These are phyloP conservation scores for Pardalotus punctatus DNA, from an alignment of 2,113 vertebrate species.

Conservation along the genomic window DNA sequence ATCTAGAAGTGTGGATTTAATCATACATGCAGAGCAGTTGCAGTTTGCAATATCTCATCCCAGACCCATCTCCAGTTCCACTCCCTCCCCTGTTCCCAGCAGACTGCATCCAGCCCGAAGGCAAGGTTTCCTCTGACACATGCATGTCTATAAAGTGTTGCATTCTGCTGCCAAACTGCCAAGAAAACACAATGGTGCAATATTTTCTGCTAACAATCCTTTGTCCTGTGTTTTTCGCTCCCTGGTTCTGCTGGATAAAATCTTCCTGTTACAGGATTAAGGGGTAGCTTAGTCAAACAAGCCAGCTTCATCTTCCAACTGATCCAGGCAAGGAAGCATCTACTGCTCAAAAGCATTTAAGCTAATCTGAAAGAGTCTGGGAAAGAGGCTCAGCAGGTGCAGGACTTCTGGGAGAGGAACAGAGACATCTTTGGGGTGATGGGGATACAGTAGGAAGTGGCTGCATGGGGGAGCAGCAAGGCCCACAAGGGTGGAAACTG, in stretches of 20 bases:
- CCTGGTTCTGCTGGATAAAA: background rate
- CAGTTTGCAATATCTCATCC: background rate
- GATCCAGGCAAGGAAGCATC: background rate
- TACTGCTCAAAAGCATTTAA: background rate
- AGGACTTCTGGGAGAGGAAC: background rate
- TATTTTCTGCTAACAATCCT: conserved; percentile 45
- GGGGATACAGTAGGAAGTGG: background rate
- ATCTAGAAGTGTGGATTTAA: background rate
- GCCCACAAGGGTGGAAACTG: accelerated
- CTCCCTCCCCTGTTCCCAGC: background rate
- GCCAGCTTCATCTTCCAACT: background rate
- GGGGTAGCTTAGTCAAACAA: background rate
- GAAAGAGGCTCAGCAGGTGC: background rate
- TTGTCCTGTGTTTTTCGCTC: background rate
- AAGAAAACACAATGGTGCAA: background rate
- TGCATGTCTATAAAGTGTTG: background rate
- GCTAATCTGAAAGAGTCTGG: background rate
- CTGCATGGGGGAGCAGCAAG: accelerated
- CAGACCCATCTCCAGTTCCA: background rate
- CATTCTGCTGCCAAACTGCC: background rate
- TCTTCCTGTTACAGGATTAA: background rate
- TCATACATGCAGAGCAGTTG: background rate
- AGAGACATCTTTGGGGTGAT: background rate
- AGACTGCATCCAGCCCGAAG: background rate
- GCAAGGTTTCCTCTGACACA: background rate